These are phyloP conservation scores for Cotesia congregata DNA, from an alignment of 2,888 invertebrate species.

Conservation along the genomic window DNA sequence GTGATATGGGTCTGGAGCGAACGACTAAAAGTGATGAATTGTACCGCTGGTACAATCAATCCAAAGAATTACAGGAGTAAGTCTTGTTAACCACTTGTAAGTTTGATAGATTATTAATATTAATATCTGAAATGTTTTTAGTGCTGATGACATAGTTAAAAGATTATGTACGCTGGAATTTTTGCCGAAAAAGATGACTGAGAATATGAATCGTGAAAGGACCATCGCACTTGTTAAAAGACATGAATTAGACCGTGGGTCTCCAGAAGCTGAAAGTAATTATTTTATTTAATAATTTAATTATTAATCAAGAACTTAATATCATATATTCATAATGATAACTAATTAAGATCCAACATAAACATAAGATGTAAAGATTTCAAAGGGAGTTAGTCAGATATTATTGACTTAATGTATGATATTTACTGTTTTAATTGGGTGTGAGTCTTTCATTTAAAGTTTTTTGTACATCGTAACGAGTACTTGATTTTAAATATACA, in stretches of 20 bases:
- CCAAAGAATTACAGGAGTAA: conserved; percentile 81
- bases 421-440: too few relatives aligned
- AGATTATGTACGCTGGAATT: conserved; percentile 80
- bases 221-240: conserved; percentile 77
- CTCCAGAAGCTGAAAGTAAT: conserved; percentile 82
- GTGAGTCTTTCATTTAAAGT: too few relatives aligned
- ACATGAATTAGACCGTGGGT: conserved; percentile 79
- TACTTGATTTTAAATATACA: too few relatives aligned
- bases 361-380: too few relatives aligned
- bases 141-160: conserved; percentile 80
- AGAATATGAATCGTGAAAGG: conserved; percentile 72
- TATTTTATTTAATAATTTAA: conserved; percentile 38
- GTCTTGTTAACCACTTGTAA: conserved; percentile 50
- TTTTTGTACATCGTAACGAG: too few relatives aligned
- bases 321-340: too few relatives aligned
- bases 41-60: conserved; percentile 73
- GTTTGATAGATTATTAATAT: conserved; percentile 12
- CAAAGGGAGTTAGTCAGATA: too few relatives aligned
- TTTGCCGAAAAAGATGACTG: conserved; percentile 74
- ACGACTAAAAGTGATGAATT: conserved; percentile 73
- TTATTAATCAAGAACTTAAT: neutral
- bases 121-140: conserved; percentile 67
- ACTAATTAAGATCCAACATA: neutral
- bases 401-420: too few relatives aligned
- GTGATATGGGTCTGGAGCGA: conserved; percentile 77